phyloP scores from a whole-genome alignment of 2,797 vertebrate genomes.

The Falco novaeseelandiae region DNA sequence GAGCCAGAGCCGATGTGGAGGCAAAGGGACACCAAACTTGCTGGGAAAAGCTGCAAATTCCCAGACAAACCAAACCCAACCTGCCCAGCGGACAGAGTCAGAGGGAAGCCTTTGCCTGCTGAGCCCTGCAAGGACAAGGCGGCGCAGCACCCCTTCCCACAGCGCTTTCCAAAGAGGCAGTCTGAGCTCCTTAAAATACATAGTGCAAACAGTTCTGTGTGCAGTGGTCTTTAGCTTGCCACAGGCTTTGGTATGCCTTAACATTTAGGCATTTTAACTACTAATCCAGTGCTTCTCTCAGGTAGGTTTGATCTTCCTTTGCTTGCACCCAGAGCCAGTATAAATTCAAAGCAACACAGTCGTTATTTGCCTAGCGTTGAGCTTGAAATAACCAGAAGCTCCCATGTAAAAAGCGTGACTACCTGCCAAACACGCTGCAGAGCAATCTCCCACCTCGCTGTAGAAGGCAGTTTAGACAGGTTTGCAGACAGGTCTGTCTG shows the following conservation, averaged over 20 bases:
- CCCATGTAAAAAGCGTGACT: fast-evolving
- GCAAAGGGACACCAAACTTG: not conserved
- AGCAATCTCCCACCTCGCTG: not conserved
- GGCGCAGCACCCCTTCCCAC: not conserved
- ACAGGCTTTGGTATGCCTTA: not conserved
- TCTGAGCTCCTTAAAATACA: not conserved
- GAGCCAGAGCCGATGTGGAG: not conserved
- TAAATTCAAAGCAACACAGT: not conserved
- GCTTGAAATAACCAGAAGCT: not conserved
- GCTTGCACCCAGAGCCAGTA: not conserved
- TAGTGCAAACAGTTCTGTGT: not conserved
- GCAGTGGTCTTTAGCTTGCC: not conserved
- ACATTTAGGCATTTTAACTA: not conserved
- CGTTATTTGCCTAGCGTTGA: not conserved
- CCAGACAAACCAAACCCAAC: not conserved
- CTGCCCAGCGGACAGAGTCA: not conserved
- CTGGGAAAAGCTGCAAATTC: not conserved
- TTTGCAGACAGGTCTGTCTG: not conserved
- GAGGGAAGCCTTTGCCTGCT: not conserved
- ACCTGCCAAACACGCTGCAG: not conserved
- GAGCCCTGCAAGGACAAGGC: not conserved
- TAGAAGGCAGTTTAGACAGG: not conserved
- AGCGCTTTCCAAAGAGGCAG: not conserved
- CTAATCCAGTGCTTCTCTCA: not conserved
- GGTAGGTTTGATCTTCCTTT: not conserved